Evolutionary conservation across 2,888 invertebrate genomes (phyloP).

Genomic region (Malacosoma neustria): DNA sequence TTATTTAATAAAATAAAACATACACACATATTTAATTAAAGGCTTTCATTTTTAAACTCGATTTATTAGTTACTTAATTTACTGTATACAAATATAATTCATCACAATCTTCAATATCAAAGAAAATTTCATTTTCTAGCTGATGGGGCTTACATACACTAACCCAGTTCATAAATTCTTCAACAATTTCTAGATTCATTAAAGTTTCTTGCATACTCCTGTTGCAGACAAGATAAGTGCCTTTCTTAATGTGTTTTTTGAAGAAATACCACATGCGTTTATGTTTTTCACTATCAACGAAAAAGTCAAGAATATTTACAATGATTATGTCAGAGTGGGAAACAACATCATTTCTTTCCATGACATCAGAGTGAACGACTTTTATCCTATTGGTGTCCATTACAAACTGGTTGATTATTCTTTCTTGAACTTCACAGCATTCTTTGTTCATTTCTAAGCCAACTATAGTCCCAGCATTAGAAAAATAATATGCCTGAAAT

Average conservation of each 20-base stretch:
- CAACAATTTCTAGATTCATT: constrained; percentile 53
- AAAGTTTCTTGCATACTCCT: constrained; percentile 75
- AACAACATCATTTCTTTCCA: constrained; percentile 69
- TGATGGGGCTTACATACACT: constrained; percentile 51
- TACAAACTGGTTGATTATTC: constrained; percentile 68
- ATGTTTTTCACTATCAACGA: constrained; percentile 74
- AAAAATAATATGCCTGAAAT: constrained; percentile 76
- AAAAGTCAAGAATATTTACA: constrained; percentile 82
- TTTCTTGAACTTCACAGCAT: constrained; percentile 76
- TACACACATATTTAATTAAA: no score
- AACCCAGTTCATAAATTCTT: constrained; percentile 65
- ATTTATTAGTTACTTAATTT: no score
- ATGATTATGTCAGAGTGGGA: constrained; percentile 75
- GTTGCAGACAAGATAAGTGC: constrained; percentile 73
- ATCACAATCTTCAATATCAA: constrained; percentile 50
- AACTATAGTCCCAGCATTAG: constrained; percentile 72
- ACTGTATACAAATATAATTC: constrained; percentile 56
- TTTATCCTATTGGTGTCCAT: constrained; percentile 65
- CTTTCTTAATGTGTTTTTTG: constrained; percentile 65
- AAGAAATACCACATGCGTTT: constrained; percentile 77
- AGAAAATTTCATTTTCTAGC: constrained; percentile 57
- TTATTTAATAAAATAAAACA: no score
- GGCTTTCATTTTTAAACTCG: no score
- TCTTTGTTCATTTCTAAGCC: constrained; percentile 83
- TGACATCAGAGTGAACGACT: constrained; percentile 75